phyloP scores from a whole-genome alignment of 2,113 vertebrate species.

The Melospiza georgiana region DNA sequence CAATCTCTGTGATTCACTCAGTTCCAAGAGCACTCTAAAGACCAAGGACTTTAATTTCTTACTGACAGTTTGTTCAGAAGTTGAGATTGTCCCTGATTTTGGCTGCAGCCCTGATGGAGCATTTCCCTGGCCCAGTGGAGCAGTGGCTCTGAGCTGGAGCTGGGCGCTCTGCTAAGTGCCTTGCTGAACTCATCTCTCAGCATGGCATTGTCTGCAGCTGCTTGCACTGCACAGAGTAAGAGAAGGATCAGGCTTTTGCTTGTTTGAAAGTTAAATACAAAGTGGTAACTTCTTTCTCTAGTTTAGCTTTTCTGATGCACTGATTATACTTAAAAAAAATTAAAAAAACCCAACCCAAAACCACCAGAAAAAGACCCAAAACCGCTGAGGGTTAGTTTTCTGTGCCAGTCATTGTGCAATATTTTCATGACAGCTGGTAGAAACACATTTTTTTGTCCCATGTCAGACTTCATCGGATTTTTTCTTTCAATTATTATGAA shows the following conservation, averaged over 20 bases:
- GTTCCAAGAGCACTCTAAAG: neutral
- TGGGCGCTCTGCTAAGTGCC: neutral
- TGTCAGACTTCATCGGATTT: neutral
- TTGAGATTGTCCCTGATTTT: neutral
- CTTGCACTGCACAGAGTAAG: neutral
- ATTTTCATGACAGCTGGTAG: constrained; percentile 49
- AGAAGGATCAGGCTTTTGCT: neutral
- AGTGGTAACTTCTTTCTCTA: neutral
- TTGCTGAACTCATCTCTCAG: neutral
- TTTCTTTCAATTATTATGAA: neutral
- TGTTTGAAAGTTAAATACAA: neutral
- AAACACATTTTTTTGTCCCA: neutral
- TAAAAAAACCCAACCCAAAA: neutral
- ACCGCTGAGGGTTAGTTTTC: neutral
- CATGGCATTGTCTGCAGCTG: neutral
- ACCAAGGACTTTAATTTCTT: neutral
- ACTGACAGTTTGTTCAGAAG: neutral
- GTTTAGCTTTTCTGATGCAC: constrained; percentile 9
- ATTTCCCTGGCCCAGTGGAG: neutral
- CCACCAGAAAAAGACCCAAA: neutral
- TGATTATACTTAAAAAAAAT: neutral
- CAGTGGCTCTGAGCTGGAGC: neutral
- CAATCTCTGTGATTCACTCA: neutral
- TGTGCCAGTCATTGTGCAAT: constrained; percentile 54
- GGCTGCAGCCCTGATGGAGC: neutral